Evolutionary conservation across 1,140 invertebrate genomes (phyloP).

Genomic region (Zaprionus nigranus): DNA sequence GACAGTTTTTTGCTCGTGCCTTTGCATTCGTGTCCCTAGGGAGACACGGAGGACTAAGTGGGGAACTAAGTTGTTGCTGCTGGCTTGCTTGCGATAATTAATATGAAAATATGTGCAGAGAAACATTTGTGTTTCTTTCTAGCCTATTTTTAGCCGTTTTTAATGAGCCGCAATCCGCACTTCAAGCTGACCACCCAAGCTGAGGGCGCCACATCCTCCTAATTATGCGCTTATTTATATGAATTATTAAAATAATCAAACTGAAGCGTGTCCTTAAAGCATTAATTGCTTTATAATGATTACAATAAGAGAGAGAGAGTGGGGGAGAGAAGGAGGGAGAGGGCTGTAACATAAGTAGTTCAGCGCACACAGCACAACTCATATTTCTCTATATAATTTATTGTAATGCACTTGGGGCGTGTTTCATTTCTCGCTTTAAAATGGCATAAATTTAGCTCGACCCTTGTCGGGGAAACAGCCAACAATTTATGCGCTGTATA

Average conservation of each 20-base stretch:
- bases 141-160: constrained; percentile 77
- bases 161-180: constrained; percentile 58
- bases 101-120: constrained; percentile 76
- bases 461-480: constrained; percentile 36
- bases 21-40: constrained; percentile 7
- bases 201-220: constrained; percentile 32
- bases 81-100: constrained; percentile 66
- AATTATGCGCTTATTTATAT: constrained; percentile 75
- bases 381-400: constrained; percentile 83
- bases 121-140: constrained; percentile 63
- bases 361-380: constrained; percentile 32
- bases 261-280: constrained; percentile 51
- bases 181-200: constrained; percentile 60
- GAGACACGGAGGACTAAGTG: neutral
- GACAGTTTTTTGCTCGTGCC: neutral
- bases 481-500: constrained; percentile 72
- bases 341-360: neutral
- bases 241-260: constrained; percentile 81
- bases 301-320: neutral
- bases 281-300: constrained; percentile 81
- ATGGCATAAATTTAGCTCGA: constrained; percentile 73
- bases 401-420: constrained; percentile 82
- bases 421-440: constrained; percentile 83
- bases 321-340: neutral
- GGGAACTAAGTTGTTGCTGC: neutral